Base-by-base conservation (phyloP, 2,797 vertebrate genomes). In the Rhodeus uyekii region DNA sequence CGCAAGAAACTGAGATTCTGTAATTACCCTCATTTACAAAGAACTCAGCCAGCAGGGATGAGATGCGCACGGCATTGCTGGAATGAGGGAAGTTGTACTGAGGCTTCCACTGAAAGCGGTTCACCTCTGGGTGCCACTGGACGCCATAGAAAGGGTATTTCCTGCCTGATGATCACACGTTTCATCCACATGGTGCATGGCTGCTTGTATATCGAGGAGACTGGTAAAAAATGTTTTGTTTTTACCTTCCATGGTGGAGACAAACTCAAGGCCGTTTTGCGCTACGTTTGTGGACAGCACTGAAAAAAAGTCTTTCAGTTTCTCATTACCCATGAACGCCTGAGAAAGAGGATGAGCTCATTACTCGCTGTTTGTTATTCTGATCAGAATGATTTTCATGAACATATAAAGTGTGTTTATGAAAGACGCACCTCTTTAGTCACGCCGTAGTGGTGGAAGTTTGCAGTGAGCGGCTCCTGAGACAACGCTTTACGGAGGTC, bases 121-220 rank as follows among this genome's bases (percentile, higher is more conserved):
- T 96, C 80, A 95, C 95, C 88, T 96, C 95, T 3, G 95, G 95
- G 84, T 96, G 95, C 95, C 95, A 96, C 90, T 96, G 95, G 0
- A 95, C 94, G 2, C 94, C 95, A 32, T 96, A 96, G 88, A 96
- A 93, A 3, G 95, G 95, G 83, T 94, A 94, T 44, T 5, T 89
- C 82, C 87, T 94, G 48, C 90, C 95, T 95, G 77, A 1, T 36
- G 32, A 75, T n/a, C 73, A 42, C 75, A 81, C 12, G 39, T 18
- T 34, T 39, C 10, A 58, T 27, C 4, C 22, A 38, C 29, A 50
- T 18, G 8, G 44, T n/a, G 29, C n/a, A 50, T 24, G 22, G 2
- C 6, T 8, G 32, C 32, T 73, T 38, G 3, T 24, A 36, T 38
- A 50, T 22, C n/a, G n/a, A n/a, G n/a, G n/a, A n/a, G n/a, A n/a